Base-by-base conservation (phyloP, 2,888 invertebrate genomes). In the Tachina lurida region DNA sequence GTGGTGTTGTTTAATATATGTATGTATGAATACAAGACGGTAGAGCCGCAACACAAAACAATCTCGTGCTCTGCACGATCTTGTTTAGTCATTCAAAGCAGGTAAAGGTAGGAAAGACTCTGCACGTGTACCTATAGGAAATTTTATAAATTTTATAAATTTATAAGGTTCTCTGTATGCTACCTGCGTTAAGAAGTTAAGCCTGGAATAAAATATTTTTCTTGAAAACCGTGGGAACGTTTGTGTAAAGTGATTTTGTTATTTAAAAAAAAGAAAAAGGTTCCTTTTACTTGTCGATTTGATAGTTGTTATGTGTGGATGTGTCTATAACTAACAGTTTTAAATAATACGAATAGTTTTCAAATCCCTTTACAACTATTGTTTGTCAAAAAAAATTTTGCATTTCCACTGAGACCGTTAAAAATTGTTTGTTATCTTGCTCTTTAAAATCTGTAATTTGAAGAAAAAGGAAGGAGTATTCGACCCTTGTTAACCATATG, bases 401-500 rank as follows among this genome's bases (percentile, higher is more conserved):
- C 54, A 70, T 68, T 75, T 75, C 60, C 63, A 65, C 49, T 62
- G 43, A 47, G 56, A 65, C 70, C 73, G 74, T 78, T 77, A 75
- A 85, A 85, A 82, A 84, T 80, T 73, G 39, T 10, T 39, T 13
- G 41, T 39, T 70, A n/a, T 68, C 19, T 54, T 54, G 3, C 58
- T 4, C 3, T 70, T 52, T 49, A 10, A 60, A 60, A 70, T 78
- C 62, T 68, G 52, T 54, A 54, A 78, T 78, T 78, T 65, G 10
- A 19, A 10, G 10, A n/a, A 52, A 17, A 52, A 17, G 3, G 3
- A 87, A 87, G 88, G 89, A 88, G 87, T 89, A 90, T 87, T 88
- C 81, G 86, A 91, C 91, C 92, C 90, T 91, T 89, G 88, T 92
- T 90, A 90, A 89, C 89, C 92, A 92, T 88, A 91, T 92, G 92